Conservation (phyloP, 2,797 vertebrate species). For the Lepilemur septentrionalis region DNA sequence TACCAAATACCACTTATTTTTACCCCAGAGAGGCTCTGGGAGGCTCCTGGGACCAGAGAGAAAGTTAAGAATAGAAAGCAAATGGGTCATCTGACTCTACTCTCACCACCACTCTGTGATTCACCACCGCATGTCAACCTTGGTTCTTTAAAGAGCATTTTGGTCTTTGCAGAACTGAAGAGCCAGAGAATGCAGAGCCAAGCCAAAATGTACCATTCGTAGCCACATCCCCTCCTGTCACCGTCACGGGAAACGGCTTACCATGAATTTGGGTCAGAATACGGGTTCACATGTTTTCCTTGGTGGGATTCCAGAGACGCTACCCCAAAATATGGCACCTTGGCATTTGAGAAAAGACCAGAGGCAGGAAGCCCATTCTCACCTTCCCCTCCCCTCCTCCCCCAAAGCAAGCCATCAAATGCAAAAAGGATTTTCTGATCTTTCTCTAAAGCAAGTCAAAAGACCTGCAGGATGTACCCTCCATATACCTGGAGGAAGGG, state of each 20-base stretch:
- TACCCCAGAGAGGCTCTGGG: neutral
- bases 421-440: neutral
- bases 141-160: neutral
- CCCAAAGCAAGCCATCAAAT: neutral
- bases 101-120: neutral
- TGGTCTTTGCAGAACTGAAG: neutral
- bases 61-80: conserved; percentile 63
- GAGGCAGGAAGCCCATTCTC: neutral
- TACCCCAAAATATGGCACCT: neutral
- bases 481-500: too few species aligned
- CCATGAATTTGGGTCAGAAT: neutral
- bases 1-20: conserved; percentile 60
- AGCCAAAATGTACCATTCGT: neutral
- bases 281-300: neutral
- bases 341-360: neutral
- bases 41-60: neutral
- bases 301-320: neutral
- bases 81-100: neutral
- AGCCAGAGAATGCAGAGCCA: neutral
- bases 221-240: neutral
- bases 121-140: neutral
- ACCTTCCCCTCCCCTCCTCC: neutral
- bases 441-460: neutral
- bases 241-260: neutral
- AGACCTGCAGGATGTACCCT: neutral